Evolutionary conservation across 1,140 invertebrate species (phyloP).

Genomic region (Drosophila persimilis): DNA sequence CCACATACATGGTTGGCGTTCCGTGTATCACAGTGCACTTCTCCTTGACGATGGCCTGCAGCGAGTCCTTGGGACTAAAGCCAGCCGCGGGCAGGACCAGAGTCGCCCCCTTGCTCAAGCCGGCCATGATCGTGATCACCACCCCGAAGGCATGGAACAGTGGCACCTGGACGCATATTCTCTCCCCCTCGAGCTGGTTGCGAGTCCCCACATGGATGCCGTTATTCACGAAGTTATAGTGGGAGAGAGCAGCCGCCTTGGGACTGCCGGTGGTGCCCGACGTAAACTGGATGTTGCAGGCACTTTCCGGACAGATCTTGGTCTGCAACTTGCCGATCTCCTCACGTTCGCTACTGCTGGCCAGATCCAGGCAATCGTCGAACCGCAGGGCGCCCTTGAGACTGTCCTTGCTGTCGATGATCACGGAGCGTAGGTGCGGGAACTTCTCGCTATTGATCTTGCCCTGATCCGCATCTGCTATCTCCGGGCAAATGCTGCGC

Average conservation of each 20-base stretch:
- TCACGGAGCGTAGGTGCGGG: slow-evolving; percentile 84
- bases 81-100: slow-evolving; percentile 88
- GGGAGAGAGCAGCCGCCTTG: slow-evolving; percentile 93
- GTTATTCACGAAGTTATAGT: slow-evolving; percentile 95
- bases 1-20: slow-evolving; percentile 98
- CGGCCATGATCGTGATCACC: slow-evolving; percentile 87
- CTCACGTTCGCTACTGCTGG: slow-evolving; percentile 62
- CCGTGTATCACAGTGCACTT: slow-evolving; percentile 93
- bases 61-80: slow-evolving; percentile 88
- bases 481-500: slow-evolving; percentile 84
- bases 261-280: slow-evolving; percentile 90
- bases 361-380: slow-evolving; percentile 84
- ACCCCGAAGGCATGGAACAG: slow-evolving; percentile 96
- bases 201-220: slow-evolving; percentile 87
- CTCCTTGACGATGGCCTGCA: slow-evolving; percentile 88
- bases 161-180: slow-evolving; percentile 92
- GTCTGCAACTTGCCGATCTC: slow-evolving; percentile 50
- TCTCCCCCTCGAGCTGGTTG: slow-evolving; percentile 58
- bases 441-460: slow-evolving; percentile 78
- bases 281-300: slow-evolving; percentile 93
- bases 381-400: slow-evolving; percentile 86
- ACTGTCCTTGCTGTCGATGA: slow-evolving; percentile 84
- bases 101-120: slow-evolving; percentile 87
- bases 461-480: slow-evolving; percentile 64
- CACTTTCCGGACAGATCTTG: slow-evolving; percentile 85